These are phyloP conservation scores for Resseliella maxima DNA, from an alignment of 2,888 invertebrate genomes.

Conservation along the genomic window DNA sequence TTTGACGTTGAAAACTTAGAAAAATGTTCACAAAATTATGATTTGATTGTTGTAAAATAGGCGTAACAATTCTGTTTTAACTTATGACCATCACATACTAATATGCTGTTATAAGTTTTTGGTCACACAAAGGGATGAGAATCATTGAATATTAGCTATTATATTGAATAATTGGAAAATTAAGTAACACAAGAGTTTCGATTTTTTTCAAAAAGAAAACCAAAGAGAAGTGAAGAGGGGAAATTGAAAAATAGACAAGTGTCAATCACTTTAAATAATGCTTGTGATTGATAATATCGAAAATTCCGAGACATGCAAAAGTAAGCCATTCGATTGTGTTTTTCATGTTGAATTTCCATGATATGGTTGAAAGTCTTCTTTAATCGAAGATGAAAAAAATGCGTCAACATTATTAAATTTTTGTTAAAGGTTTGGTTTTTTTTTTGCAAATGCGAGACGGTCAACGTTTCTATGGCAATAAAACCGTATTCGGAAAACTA, in stretches of 20 bases:
- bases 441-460: slow-evolving; percentile 20
- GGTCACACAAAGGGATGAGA: neutral
- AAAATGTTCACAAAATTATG: neutral
- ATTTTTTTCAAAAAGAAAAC: too few species aligned
- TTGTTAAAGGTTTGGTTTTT: neutral
- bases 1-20: neutral
- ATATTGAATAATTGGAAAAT: neutral
- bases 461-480: slow-evolving; percentile 42
- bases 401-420: slow-evolving; percentile 50
- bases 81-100: neutral
- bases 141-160: neutral
- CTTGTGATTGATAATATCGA: neutral
- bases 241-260: too few species aligned
- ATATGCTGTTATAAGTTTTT: neutral
- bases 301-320: neutral
- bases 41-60: slow-evolving; percentile 39
- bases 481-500: neutral
- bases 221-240: too few species aligned
- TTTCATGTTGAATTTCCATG: neutral
- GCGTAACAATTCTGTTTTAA: slow-evolving; percentile 28
- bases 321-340: neutral
- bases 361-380: neutral
- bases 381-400: neutral
- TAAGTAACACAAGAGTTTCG: too few species aligned
- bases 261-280: neutral